Percentiles rank a stretch among this genome's conserved stretches.
phyloP scores from a whole-genome alignment of 2,888 invertebrate species.

The Diadegma fenestrale region DNA sequence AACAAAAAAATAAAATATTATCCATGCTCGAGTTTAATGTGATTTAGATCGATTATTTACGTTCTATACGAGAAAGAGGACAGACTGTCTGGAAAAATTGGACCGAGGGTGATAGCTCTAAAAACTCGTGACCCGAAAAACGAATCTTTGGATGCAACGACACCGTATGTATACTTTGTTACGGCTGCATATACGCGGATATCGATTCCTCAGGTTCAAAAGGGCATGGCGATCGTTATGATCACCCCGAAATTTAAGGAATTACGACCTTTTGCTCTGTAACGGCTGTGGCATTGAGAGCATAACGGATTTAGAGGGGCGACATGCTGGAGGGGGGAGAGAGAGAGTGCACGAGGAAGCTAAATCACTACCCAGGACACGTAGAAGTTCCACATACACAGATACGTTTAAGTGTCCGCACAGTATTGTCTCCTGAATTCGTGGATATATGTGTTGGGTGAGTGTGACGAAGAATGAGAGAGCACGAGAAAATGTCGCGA shows the following conservation, averaged over 20 bases:
- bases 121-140: slow-evolving; percentile 63
- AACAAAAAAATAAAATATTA: not conserved
- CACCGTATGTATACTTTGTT: slow-evolving; percentile 41
- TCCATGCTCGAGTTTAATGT: slow-evolving; percentile 34
- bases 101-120: slow-evolving; percentile 47
- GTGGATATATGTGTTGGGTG: slow-evolving; percentile 40
- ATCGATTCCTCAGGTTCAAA: slow-evolving; percentile 23
- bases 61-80: slow-evolving; percentile 10
- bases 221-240: slow-evolving; percentile 10
- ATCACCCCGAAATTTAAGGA: not conserved
- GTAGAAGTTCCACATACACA: slow-evolving; percentile 47
- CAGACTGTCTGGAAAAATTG: slow-evolving; percentile 48
- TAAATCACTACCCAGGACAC: slow-evolving; percentile 68
- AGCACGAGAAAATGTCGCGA: slow-evolving; percentile 11
- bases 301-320: slow-evolving; percentile 43
- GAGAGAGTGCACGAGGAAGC: slow-evolving; percentile 36
- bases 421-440: slow-evolving; percentile 51
- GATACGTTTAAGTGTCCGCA: slow-evolving; percentile 38
- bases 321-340: slow-evolving; percentile 12
- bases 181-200: slow-evolving; percentile 29
- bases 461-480: not conserved
- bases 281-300: slow-evolving; percentile 8
- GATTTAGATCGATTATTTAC: slow-evolving; percentile 30
- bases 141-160: slow-evolving; percentile 39
- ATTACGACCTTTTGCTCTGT: slow-evolving; percentile 12